These are phyloP conservation scores for Cataglyphis albicans DNA, from an alignment of 2,888 invertebrate species.

Conservation along the genomic window DNA sequence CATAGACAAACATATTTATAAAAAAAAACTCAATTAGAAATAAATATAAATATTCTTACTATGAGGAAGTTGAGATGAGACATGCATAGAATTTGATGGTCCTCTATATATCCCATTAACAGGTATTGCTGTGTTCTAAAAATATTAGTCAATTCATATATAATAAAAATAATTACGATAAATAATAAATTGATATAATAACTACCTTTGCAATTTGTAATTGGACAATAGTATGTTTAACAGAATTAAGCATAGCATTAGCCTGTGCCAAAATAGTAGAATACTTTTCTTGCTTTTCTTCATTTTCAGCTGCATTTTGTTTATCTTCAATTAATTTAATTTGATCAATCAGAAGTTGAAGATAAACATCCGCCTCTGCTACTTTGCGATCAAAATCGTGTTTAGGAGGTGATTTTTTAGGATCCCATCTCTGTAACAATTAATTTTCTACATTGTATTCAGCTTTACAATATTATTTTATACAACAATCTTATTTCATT, in stretches of 20 bases:
- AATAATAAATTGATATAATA: conserved; percentile 9
- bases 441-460: neutral
- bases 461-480: conserved; percentile 1
- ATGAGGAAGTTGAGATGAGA: conserved; percentile 80
- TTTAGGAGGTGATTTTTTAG: conserved; percentile 88
- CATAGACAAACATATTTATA: neutral
- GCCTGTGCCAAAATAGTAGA: conserved; percentile 81
- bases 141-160: conserved; percentile 59
- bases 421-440: conserved; percentile 87
- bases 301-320: conserved; percentile 71
- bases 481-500: neutral
- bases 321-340: conserved; percentile 89
- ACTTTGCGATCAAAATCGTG: conserved; percentile 93
- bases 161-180: neutral
- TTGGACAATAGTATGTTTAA: conserved; percentile 99
- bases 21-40: conserved; percentile 6
- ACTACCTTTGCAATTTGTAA: conserved; percentile 98
- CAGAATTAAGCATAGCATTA: conserved; percentile 97
- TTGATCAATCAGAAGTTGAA: conserved; percentile 98
- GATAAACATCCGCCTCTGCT: conserved; percentile 97
- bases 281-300: conserved; percentile 79
- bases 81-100: conserved; percentile 84
- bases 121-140: conserved; percentile 95
- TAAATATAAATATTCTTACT: conserved; percentile 72
- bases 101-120: conserved; percentile 95